Evolutionary conservation across 2,113 vertebrate species (phyloP).

Genomic region (Neofelis nebulosa): DNA sequence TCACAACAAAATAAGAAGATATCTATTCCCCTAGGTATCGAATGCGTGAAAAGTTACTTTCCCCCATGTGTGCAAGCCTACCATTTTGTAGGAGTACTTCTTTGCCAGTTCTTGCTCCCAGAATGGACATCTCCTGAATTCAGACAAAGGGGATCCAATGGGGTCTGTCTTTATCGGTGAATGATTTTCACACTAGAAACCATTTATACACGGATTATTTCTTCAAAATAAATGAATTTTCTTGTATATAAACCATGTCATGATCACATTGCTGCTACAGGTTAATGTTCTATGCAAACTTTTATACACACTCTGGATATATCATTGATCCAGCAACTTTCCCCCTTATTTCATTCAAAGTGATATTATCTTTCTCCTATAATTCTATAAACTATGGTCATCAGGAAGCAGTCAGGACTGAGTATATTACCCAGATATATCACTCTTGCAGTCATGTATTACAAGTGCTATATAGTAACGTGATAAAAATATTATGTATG

Average conservation of each 20-base stretch:
- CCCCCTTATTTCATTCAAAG: background rate
- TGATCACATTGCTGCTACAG: constrained; percentile 26
- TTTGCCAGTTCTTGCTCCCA: constrained; percentile 80
- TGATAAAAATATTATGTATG: background rate
- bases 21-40: background rate
- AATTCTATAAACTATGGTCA: background rate
- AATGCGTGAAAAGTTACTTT: background rate
- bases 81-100: constrained; percentile 72
- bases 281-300: background rate
- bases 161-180: constrained; percentile 63
- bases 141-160: constrained; percentile 56
- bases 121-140: constrained; percentile 77
- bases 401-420: background rate
- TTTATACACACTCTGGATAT: background rate
- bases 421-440: background rate
- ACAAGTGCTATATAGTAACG: background rate
- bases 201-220: constrained; percentile 46
- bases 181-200: constrained; percentile 71
- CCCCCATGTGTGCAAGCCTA: background rate
- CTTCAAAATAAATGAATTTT: background rate
- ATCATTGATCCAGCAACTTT: background rate
- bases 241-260: background rate
- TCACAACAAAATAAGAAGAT: constrained; percentile 24
- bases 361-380: background rate
- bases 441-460: background rate